Base-by-base conservation (phyloP, 2,797 vertebrate species). In the Atherinosoma microstoma region DNA sequence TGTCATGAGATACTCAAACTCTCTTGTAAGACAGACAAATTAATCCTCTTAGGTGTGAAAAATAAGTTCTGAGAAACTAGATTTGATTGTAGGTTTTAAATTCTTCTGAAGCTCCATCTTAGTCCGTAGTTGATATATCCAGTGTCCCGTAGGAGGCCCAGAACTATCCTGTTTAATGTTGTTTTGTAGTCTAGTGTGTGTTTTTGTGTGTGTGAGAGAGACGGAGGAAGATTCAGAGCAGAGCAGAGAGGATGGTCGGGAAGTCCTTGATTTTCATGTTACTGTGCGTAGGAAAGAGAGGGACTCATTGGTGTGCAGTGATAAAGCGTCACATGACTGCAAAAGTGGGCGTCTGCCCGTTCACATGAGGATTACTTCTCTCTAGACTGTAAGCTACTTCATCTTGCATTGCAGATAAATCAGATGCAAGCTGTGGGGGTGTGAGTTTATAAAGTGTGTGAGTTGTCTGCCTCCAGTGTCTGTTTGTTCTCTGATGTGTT, bases 361-460 rank as follows among this genome's bases (percentile, higher is more conserved):
- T 82, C 83, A 85, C 70, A 71, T 73, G 76, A 79, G 63, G 71
- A 69, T 83, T 75, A 73, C 67, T 77, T 79, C 77, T 73, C 81
- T 47, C 60, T 36, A 22, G 24, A 79, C 79, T 49, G 10, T 63
- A 61, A 69, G 67, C 58, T 54, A 27, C 53, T 79, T 59, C 40
- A 5, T 47, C 40, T 79, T 68, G 53, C 27, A n/a, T 54, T 60
- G 65, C 75, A 77, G 72, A 83, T 75, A 85, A 73, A 35, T 74
- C 34, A 24, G 57, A 69, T 6, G 2, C 51, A 15, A 58, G 54
- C 74, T 65, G 36, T 20, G 57, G 47, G 18, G 49, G 24, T 51
- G 32, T 24, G 58, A 54, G 3, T 74, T 66, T 29, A 58, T 22
- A 13, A 20, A 57, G 34, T 35, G 16, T 2, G 56, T 61, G 29